Evolutionary conservation across 2,797 vertebrate species (phyloP).

Genomic region (Melopsittacus undulatus): DNA sequence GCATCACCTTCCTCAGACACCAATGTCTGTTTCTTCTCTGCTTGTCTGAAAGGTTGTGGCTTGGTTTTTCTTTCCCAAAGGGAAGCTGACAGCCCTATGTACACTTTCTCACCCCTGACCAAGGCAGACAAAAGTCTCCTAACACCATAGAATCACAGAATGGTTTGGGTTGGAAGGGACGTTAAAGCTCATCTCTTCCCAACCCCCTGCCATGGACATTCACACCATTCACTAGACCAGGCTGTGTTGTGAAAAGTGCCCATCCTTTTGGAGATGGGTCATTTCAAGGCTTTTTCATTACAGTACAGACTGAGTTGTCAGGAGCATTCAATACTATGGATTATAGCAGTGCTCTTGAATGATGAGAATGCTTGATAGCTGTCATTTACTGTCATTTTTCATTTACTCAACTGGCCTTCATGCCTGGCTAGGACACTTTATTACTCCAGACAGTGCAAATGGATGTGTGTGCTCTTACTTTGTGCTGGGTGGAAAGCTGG

Average conservation of each 20-base stretch:
- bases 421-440: slow-evolving; percentile 41
- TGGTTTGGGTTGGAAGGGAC: background rate
- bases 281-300: slow-evolving; percentile 31
- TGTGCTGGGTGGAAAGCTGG: background rate
- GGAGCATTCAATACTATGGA: slow-evolving; percentile 38
- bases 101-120: background rate
- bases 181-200: background rate
- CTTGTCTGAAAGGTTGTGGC: background rate
- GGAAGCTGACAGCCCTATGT: background rate
- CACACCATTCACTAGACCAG: background rate
- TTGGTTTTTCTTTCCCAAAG: background rate
- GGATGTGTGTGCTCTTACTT: background rate
- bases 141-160: accelerated
- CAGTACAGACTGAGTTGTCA: slow-evolving; percentile 40
- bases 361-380: slow-evolving; percentile 62
- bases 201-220: background rate
- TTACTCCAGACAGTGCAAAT: slow-evolving; percentile 56
- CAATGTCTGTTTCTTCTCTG: background rate
- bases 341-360: slow-evolving; percentile 15
- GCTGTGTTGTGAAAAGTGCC: background rate
- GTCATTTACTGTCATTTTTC: slow-evolving; percentile 61
- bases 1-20: background rate
- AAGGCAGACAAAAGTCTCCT: background rate
- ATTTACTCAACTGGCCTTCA: slow-evolving; percentile 64
- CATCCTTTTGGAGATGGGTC: background rate